A percentile compares a stretch with the other conserved stretches of the same genome.
Conservation (phyloP, 2,113 vertebrate species). For the Eolophus roseicapilla region DNA sequence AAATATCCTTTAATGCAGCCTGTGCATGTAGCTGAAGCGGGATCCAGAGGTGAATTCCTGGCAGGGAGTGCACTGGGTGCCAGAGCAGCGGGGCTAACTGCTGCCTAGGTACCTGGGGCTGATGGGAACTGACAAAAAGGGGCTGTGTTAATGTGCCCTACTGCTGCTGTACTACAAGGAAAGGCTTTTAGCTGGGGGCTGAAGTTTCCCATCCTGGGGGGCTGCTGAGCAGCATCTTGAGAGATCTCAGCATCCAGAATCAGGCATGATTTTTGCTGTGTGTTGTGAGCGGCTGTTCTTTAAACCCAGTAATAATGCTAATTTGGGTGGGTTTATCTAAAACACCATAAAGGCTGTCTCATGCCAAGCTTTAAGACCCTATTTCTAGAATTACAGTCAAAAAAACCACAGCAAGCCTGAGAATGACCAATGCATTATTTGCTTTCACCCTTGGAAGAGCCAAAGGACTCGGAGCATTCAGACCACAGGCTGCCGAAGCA, state of each 20-base stretch:
- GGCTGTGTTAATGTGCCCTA: not conserved
- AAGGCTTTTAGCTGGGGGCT: not conserved
- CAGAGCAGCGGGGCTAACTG: rapidly evolving
- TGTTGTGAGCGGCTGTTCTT: not conserved
- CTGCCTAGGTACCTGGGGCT: rapidly evolving
- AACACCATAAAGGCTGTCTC: not conserved
- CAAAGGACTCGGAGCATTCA: rapidly evolving
- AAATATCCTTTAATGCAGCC: not conserved
- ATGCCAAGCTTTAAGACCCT: not conserved
- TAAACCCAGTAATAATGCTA: not conserved
- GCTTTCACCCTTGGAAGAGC: not conserved
- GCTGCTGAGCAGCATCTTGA: not conserved
- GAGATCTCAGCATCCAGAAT: not conserved
- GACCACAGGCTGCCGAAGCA: not conserved
- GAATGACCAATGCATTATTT: not conserved
- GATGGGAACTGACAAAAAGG: not conserved
- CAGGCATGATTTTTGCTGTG: not conserved
- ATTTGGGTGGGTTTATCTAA: not conserved
- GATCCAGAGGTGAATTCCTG: not conserved
- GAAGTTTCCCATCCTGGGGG: not conserved
- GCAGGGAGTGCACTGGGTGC: not conserved
- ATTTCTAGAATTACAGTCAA: not conserved
- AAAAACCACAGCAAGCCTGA: not conserved
- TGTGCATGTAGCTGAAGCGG: not conserved
- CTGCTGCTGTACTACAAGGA: not conserved